Base-by-base conservation (phyloP, 2,888 invertebrate species). In the Eristalis intricaria region DNA sequence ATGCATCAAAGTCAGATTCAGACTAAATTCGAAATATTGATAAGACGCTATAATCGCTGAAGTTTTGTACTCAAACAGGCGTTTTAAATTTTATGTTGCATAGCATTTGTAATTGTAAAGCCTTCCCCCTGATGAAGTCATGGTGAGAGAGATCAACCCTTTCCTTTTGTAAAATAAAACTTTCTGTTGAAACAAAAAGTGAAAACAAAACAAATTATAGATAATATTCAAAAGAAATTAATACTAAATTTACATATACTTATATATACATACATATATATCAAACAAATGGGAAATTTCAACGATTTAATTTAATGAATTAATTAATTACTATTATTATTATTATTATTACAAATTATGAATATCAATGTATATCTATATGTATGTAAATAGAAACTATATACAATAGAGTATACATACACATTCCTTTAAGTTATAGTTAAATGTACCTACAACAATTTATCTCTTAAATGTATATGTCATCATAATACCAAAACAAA, bases 381-480 rank as follows among this genome's bases (percentile, higher is more conserved):
- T 87, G 87, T 87, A 87, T 84, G 84, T 87, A 87, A 84, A 87
- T 84, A 87, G 71, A 83, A 61, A 63, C 74, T 87, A 84, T 84
- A 80, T 87, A 79, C 79, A 84, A 75, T 78, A 71, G 65, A 83
- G 66, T 56, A 68, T 60, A 76, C 60, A 65, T 60, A 78, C 78
- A 78, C 63, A 64, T 79, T 79, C 35, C 43, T 80, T 80, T 79
- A 50, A 79, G 79, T 87, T 87, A 71, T 80, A 80, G 83, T 86
- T 86, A 79, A 84, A 80, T 84, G 84, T 87, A 87, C 80, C 79
- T 87, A 84, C 76, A 76, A 76, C 68, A 84, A 87, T 84, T 80
- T 87, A 84, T 87, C 84, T 87, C 64, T 75, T 83, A 75, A 79
- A 86, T 86, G 83, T 86, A 86, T 86, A 86, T 83, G 86, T 86